These are phyloP conservation scores for Hippocampus abdominalis DNA, from an alignment of 2,113 vertebrate genomes.

Conservation along the genomic window DNA sequence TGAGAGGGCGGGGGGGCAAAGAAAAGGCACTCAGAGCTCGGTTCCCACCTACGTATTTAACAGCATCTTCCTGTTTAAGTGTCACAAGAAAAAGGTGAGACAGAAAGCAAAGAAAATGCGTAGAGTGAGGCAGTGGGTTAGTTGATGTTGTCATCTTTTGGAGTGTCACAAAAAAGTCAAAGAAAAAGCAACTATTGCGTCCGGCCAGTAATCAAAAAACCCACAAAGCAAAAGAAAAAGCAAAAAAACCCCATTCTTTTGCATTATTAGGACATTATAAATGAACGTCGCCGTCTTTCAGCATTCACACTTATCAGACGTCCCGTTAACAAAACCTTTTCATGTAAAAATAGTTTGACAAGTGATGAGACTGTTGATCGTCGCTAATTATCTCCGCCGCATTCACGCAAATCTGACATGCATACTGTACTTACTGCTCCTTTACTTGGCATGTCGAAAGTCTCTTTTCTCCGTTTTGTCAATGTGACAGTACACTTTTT, in stretches of 20 bases:
- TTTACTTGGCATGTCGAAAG: constrained; percentile 17
- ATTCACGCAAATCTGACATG: background rate
- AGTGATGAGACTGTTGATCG: constrained; percentile 2
- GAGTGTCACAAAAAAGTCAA: too few species aligned
- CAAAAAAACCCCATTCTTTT: background rate
- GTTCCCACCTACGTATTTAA: too few species aligned
- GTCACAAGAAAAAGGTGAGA: too few species aligned
- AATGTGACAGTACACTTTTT: constrained; percentile 19
- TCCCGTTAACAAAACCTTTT: constrained; percentile 16
- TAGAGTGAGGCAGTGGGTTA: too few species aligned
- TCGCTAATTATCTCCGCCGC: background rate
- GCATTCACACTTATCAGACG: constrained; percentile 7
- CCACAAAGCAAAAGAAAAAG: background rate
- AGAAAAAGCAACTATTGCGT: too few species aligned
- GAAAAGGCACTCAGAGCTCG: too few species aligned
- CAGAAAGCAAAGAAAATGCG: too few species aligned
- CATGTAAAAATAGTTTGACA: constrained; percentile 9
- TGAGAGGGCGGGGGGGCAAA: too few species aligned
- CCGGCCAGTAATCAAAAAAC: too few species aligned
- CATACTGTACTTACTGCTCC: background rate
- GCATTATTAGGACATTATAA: background rate
- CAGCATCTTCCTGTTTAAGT: too few species aligned
- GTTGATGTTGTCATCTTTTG: too few species aligned
- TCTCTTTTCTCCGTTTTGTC: constrained; percentile 22
- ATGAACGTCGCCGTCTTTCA: background rate